Percentiles rank a stretch among this genome's conserved stretches.
These are phyloP conservation scores for Ricordea florida DNA, from an alignment of 92 coral and sea anemone species.

Conservation along the genomic window DNA sequence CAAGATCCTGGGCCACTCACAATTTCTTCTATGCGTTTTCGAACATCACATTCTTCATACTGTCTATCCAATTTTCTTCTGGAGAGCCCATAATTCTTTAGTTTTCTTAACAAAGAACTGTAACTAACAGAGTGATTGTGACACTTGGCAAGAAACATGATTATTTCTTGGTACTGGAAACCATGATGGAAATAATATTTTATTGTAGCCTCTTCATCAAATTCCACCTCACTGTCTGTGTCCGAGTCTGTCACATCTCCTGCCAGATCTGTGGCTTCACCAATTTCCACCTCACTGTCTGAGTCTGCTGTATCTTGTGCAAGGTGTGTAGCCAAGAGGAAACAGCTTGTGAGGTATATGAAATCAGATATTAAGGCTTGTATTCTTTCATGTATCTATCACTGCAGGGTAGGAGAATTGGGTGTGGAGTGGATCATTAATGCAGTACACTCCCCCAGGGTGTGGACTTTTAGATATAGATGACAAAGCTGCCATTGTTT, in stretches of 20 bases:
- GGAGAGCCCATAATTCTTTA: conserved; percentile 46
- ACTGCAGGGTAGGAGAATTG: too few species aligned
- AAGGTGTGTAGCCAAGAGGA: too few species aligned
- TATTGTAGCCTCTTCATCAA: conserved; percentile 53
- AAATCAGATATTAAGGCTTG: too few species aligned
- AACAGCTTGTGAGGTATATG: too few species aligned
- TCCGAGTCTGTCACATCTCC: conserved; percentile 31
- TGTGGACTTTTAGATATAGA: too few species aligned
- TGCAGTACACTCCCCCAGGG: too few species aligned
- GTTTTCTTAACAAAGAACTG: conserved; percentile 44
- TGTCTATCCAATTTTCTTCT: conserved; percentile 17
- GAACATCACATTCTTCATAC: conserved; percentile 6
- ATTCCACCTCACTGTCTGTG: conserved; percentile 37
- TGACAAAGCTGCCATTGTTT: too few species aligned
- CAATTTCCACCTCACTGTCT: too few species aligned
- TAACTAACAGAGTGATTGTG: conserved; percentile 48
- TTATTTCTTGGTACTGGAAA: conserved; percentile 52
- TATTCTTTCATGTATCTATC: too few species aligned
- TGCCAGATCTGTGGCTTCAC: conserved; percentile 16
- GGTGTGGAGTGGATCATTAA: too few species aligned
- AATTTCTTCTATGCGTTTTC: conserved; percentile 16
- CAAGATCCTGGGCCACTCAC: conserved; percentile 25
- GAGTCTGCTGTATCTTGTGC: too few species aligned
- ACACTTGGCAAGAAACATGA: conserved; percentile 37
- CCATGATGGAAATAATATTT: conserved; percentile 50